phyloP scores from a whole-genome alignment of 2,888 invertebrate species.

The Drosophila recens region DNA sequence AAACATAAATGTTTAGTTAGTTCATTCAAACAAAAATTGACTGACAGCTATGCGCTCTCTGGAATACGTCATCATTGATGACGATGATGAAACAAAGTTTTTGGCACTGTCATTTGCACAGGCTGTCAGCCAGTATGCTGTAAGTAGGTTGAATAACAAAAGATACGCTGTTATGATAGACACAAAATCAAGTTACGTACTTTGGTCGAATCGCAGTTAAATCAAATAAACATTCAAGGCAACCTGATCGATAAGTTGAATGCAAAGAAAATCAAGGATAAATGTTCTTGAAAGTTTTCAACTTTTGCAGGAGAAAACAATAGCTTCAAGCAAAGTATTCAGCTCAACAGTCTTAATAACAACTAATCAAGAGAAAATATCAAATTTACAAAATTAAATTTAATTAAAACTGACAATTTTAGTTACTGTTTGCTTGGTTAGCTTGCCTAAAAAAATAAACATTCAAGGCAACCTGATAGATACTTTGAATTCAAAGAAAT shows the following conservation, averaged over 20 bases:
- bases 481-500: background rate
- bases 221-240: slow-evolving; percentile 7
- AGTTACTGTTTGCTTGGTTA: no score
- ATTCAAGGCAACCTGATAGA: slow-evolving; percentile 8
- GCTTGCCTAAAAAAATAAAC: background rate
- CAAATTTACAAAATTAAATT: no score
- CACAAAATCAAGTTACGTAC: slow-evolving; percentile 3
- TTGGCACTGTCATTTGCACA: slow-evolving; percentile 30
- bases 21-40: no score
- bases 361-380: no score
- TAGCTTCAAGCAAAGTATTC: background rate
- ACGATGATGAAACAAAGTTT: slow-evolving; percentile 16
- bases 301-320: background rate
- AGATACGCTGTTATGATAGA: slow-evolving; percentile 2
- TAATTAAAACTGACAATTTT: no score
- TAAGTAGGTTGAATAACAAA: slow-evolving; percentile 11
- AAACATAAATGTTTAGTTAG: slow-evolving; percentile 30
- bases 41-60: no score
- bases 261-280: background rate
- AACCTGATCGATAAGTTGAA: slow-evolving; percentile 6
- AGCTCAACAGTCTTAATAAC: no score
- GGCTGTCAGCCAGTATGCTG: slow-evolving; percentile 8
- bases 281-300: background rate
- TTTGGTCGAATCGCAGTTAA: background rate
- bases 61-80: slow-evolving; percentile 30